Conservation (phyloP, 2,113 vertebrate genomes). For the Tichodroma muraria region DNA sequence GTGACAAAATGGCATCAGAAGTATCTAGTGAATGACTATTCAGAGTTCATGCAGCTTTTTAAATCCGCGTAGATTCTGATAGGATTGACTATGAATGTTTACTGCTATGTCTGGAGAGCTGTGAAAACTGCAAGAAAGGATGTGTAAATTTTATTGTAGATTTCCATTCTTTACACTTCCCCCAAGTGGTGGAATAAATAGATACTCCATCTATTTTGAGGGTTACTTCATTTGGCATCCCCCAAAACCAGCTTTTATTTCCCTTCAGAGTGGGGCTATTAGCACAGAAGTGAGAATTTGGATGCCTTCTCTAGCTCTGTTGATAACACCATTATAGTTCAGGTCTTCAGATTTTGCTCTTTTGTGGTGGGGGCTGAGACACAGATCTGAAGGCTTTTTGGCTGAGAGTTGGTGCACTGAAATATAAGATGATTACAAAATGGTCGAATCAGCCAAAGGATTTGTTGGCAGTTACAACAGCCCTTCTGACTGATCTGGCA, state of each 20-base stretch:
- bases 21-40: background rate
- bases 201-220: background rate
- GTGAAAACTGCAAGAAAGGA: background rate
- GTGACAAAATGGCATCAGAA: background rate
- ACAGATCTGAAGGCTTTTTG: background rate
- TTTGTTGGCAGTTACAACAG: constrained; percentile 22
- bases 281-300: background rate
- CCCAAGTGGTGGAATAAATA: background rate
- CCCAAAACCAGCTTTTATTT: background rate
- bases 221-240: background rate
- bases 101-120: background rate
- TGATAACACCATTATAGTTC: background rate
- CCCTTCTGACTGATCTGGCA: background rate
- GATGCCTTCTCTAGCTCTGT: background rate
- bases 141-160: background rate
- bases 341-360: background rate
- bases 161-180: background rate
- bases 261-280: background rate
- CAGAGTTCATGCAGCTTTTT: background rate
- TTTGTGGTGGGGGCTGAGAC: background rate
- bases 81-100: background rate
- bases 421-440: constrained; percentile 30
- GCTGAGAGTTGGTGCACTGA: background rate
- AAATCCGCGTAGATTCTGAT: background rate
- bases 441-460: constrained; percentile 25